Evolutionary conservation across 2,797 vertebrate species (phyloP), one percentile per base, ranked within the genome.

Genomic region (Acestrorhynchus altus): DNA sequence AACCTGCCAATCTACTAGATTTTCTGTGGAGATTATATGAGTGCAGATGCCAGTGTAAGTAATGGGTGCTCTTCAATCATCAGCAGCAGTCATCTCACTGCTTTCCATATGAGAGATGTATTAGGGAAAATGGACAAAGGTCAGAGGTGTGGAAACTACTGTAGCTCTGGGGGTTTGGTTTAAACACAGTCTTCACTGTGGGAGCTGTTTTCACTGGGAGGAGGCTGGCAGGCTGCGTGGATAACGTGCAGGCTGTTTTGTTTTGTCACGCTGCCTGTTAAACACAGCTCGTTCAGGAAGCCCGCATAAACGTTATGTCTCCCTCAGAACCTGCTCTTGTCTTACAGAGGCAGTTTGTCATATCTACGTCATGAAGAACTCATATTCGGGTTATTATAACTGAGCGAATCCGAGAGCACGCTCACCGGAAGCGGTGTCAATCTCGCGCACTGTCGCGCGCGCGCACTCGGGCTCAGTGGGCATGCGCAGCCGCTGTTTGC

Each of bases 401-500:
- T 20, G 15, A 60, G 31, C 57, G 56, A 18, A 8, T 8, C 57
- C 28, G 7, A 28, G 3, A 60, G 16, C 57, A 28, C 28, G 31
- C 26, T 16, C 26, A 59, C 56, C 56, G 56, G 56, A 59, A 28
- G 10, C 56, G 1, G 4, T 28, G 11, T 57, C 12, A 20, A 15
- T 49, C 4, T n/a, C 47, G 18, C 15, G 18, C 15, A 4, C n/a
- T 22, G n/a, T 22, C 51, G 1, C n/a, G 20, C n/a, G 22, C 51
- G 11, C 10, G 11, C 12, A 5, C 57, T 35, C 28, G 12, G 24
- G 28, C 56, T 1, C 1, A 0, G 75, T 79, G 83, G 1, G 28
- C 77, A 47, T 76, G 63, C 90, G 88, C 88, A 91, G 83, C 83
- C 28, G n/a, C 70, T 72, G 61, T 74, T 46, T 4, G 51, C 51